Evolutionary conservation across 2,797 vertebrate genomes (phyloP), one percentile per base, ranked within the genome.

Genomic region (Cyprinella venusta): DNA sequence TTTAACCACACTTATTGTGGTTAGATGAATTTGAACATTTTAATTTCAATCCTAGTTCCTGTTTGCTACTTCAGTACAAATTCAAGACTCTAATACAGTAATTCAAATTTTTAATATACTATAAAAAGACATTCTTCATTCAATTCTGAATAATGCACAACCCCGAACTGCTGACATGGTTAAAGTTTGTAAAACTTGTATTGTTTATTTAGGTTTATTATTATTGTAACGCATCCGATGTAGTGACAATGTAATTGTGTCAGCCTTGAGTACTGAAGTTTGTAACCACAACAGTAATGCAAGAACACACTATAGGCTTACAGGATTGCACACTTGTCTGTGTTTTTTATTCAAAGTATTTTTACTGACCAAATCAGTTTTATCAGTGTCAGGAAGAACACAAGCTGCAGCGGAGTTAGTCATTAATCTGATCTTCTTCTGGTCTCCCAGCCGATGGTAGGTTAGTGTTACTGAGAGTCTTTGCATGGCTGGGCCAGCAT

Each of bases 401-500:
- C 56, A 21, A n/a, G 2, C 78, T 19, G 3, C n/a, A 19, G 19
- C 9, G 7, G 16, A 24, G n/a, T 13, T 36, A 36, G 40, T 70
- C 21, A 38, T 40, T 65, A 13, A 81, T 40, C 56, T 48, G 26
- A 65, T 67, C 56, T 69, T 75, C 48, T 45, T 75, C 48, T 45
- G 61, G 71, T 76, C 10, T 68, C 10, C 48, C 10, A 76, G 33
- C 18, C 33, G 13, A 52, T 75, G 48, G 36, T 82, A 68, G 78
- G 48, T 79, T 86, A 72, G 70, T 74, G 33, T 52, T 77, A 76
- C 82, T 42, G 36, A 36, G 67, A 83, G 69, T 48, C 70, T 81
- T 76, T 78, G 21, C n/a, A 12, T 9, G 72, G 78, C 81, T 83
- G 52, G 68, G 67, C 61, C 67, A 84, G 48, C 72, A 81, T 87